Conservation (phyloP, 2,113 vertebrate genomes). For the Microcebus ravelobensis region DNA sequence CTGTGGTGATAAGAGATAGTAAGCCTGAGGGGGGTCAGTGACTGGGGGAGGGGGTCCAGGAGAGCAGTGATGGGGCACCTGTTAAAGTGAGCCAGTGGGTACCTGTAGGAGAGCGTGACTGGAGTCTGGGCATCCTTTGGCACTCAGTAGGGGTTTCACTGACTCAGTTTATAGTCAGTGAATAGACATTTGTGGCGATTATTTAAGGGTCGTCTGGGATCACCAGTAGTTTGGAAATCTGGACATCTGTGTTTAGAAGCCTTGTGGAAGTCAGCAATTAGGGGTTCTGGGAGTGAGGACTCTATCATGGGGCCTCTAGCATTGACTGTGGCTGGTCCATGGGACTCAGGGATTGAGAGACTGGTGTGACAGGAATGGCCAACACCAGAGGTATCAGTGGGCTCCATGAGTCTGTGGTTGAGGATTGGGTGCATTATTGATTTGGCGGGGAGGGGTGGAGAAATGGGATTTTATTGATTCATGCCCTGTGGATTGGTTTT, state of each 20-base stretch:
- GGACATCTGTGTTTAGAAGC: background rate
- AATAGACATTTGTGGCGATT: background rate
- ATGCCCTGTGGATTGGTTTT: no score
- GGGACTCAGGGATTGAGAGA: background rate
- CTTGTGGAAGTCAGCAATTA: background rate
- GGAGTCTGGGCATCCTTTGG: background rate
- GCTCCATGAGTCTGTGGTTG: background rate
- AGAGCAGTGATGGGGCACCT: background rate
- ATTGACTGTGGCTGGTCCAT: background rate
- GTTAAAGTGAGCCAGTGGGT: background rate
- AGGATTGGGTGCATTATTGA: background rate
- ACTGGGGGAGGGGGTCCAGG: background rate
- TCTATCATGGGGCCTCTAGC: background rate
- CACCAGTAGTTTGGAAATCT: background rate
- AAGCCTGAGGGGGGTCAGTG: background rate
- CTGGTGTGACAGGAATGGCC: background rate
- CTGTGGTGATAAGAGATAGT: background rate
- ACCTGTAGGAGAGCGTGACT: background rate
- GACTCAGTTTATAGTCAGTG: background rate
- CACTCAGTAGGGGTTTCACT: background rate
- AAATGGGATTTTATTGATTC: background rate
- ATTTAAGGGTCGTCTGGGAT: background rate
- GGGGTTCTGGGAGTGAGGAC: background rate
- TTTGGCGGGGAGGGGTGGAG: background rate
- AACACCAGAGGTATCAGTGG: background rate